phyloP scores from a whole-genome alignment of 2,797 vertebrate genomes.

The Characodon lateralis region DNA sequence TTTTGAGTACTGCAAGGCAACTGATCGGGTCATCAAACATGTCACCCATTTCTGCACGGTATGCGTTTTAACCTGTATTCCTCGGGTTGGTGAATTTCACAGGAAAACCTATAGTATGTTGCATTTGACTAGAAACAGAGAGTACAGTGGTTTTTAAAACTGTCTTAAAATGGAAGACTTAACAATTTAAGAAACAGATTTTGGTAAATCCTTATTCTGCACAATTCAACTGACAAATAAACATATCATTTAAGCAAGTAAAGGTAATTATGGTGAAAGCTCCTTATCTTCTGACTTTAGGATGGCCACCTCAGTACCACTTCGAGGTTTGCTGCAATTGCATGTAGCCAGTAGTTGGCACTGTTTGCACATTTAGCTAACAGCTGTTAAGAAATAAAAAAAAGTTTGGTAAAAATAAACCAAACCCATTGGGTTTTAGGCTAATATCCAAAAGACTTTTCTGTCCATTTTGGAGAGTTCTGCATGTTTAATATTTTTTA shows the following conservation, averaged over 20 bases:
- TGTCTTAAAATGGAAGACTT: background rate
- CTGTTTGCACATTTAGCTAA: background rate
- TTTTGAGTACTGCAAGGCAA: slow-evolving; percentile 25
- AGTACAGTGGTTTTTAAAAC: background rate
- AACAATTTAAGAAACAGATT: background rate
- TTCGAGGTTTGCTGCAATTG: background rate
- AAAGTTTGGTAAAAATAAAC: background rate
- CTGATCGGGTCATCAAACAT: slow-evolving; percentile 36
- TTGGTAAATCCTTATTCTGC: too few species aligned
- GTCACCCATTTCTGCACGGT: slow-evolving; percentile 12
- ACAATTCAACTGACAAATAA: background rate
- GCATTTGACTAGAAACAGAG: background rate
- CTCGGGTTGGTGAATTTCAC: background rate
- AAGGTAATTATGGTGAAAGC: background rate
- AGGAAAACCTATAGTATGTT: background rate
- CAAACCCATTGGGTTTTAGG: background rate
- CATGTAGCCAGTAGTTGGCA: background rate
- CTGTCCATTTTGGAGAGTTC: background rate
- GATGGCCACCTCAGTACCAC: background rate
- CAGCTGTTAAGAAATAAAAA: background rate
- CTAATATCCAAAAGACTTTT: background rate
- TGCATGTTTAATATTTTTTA: background rate
- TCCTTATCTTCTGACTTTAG: background rate
- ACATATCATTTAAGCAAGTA: background rate
- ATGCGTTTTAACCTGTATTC: background rate